Conservation (phyloP, 2,797 vertebrate species). For the Eurystomus glaucurus region DNA sequence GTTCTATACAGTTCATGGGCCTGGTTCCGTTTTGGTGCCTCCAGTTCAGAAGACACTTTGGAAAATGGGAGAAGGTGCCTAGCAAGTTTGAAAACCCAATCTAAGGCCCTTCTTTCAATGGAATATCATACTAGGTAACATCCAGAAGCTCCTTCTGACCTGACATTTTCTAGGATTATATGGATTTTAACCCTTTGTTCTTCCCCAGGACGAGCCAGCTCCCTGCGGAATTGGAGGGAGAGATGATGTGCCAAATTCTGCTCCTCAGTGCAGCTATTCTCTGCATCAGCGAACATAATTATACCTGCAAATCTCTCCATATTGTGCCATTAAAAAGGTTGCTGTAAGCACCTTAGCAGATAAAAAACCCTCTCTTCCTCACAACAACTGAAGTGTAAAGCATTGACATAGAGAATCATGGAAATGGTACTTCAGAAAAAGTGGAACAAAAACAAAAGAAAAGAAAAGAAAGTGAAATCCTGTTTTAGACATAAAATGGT, state of each 20-base stretch:
- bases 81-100: neutral
- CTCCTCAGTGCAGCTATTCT: neutral
- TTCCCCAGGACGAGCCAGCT: neutral
- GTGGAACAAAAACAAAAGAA: neutral
- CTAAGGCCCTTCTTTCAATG: neutral
- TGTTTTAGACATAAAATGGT: slow-evolving; percentile 45
- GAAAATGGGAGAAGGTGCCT: neutral
- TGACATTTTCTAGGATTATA: neutral
- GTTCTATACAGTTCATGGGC: neutral
- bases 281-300: neutral
- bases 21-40: neutral
- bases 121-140: neutral
- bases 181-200: neutral
- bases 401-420: accelerated
- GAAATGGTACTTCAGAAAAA: neutral
- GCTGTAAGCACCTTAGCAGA: neutral
- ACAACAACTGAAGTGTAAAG: neutral
- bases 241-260: neutral
- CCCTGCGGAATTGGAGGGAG: neutral
- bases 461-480: slow-evolving; percentile 60
- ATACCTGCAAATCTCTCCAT: neutral
- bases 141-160: neutral
- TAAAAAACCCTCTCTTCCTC: neutral
- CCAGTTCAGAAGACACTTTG: neutral
- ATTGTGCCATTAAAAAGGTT: neutral